Percentiles rank a stretch among this genome's conserved stretches.
Conservation (phyloP, 2,797 vertebrate species). For the Pagetopsis macropterus region DNA sequence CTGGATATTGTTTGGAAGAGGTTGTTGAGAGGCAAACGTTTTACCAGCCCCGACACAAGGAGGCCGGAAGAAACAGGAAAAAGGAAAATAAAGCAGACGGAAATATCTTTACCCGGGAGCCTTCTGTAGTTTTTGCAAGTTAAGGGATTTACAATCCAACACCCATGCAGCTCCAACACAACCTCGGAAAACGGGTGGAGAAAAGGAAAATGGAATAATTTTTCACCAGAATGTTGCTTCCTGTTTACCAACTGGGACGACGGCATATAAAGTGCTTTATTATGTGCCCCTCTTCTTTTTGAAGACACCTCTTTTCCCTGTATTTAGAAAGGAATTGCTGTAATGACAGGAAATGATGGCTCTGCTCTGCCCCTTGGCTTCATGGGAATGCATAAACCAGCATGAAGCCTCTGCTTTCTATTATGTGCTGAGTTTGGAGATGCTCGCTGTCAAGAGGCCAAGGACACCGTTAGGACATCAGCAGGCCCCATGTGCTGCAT, state of each 20-base stretch:
- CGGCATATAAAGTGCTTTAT: conserved; percentile 31
- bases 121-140: conserved; percentile 50
- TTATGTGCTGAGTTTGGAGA: conserved; percentile 57
- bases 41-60: conserved; percentile 51
- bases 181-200: conserved; percentile 47
- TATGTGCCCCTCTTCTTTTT: conserved; percentile 39
- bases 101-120: conserved; percentile 54
- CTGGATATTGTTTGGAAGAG: conserved; percentile 68
- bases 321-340: conserved; percentile 67
- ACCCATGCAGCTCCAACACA: conserved; percentile 41
- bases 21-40: conserved; percentile 57
- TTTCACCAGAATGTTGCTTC: conserved; percentile 41
- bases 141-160: conserved; percentile 48
- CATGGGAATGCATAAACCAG: conserved; percentile 73
- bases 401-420: conserved; percentile 49
- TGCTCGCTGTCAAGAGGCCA: conserved; percentile 45
- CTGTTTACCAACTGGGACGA: conserved; percentile 38
- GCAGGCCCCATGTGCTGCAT: conserved; percentile 6
- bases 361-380: conserved; percentile 65
- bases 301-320: conserved; percentile 40
- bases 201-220: conserved; percentile 50
- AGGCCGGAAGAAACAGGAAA: conserved; percentile 56
- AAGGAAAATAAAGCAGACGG: conserved; percentile 60
- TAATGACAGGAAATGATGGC: conserved; percentile 77
- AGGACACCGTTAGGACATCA: conserved; percentile 38